A percentile compares a stretch with the other conserved stretches of the same genome.
Evolutionary conservation across 2,797 vertebrate species (phyloP).

Genomic region (Garrulus glandarius): DNA sequence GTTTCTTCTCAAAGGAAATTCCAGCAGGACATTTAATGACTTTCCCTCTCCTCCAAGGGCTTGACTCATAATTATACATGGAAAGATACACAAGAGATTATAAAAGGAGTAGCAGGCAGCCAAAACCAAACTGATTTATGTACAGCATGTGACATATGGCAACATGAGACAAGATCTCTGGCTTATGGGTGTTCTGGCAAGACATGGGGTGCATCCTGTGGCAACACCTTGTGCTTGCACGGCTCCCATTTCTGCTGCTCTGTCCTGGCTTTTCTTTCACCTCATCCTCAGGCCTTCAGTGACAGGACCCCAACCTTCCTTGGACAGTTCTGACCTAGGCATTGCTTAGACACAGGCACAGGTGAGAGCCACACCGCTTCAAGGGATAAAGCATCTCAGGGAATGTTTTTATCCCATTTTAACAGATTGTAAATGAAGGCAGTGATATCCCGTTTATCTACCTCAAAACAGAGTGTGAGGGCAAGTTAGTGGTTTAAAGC

Average conservation of each 20-base stretch:
- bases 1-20: neutral
- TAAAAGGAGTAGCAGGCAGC: neutral
- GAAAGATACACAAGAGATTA: slow-evolving; percentile 15
- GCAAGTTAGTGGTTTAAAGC: neutral
- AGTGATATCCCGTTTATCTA: neutral
- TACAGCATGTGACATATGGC: slow-evolving; percentile 6
- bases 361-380: neutral
- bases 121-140: slow-evolving; percentile 38
- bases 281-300: neutral
- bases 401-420: neutral
- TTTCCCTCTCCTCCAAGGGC: neutral
- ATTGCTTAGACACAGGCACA: neutral
- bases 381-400: neutral
- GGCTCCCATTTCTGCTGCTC: neutral
- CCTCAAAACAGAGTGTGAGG: neutral
- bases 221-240: neutral
- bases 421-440: neutral
- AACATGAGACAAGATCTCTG: slow-evolving; percentile 40
- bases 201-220: neutral
- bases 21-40: neutral
- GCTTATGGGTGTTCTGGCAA: slow-evolving; percentile 41
- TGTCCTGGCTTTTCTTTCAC: neutral
- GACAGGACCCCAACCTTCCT: neutral
- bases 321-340: neutral
- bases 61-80: neutral